These are phyloP conservation scores for Procambarus virginalis DNA, from an alignment of 1,140 invertebrate species.

Conservation along the genomic window DNA sequence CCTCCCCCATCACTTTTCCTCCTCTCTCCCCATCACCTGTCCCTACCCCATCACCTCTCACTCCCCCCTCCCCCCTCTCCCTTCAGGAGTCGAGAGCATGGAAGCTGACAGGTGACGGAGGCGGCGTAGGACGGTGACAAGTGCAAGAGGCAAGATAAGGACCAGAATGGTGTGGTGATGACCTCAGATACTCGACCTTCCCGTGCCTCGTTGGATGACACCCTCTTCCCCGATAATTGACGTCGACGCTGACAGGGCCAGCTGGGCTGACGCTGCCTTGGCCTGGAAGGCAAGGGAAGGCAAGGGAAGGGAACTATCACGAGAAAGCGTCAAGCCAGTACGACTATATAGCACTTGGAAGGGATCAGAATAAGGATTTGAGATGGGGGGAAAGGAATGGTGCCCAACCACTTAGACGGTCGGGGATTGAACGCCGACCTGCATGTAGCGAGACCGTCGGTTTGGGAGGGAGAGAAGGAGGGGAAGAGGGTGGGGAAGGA, in stretches of 20 bases:
- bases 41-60: too few species aligned
- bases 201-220: conserved; percentile 9
- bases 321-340: too few species aligned
- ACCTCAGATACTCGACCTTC: conserved; percentile 5
- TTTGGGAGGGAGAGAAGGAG: background rate
- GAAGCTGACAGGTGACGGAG: conserved; percentile 36
- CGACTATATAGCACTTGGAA: too few species aligned
- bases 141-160: background rate
- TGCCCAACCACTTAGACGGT: too few species aligned
- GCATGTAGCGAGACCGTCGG: too few species aligned
- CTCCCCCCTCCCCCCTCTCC: too few species aligned
- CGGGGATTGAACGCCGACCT: too few species aligned
- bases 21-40: too few species aligned
- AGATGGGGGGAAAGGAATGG: too few species aligned
- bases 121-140: background rate
- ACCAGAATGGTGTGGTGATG: background rate
- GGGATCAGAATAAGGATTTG: too few species aligned
- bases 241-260: conserved; percentile 41
- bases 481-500: background rate
- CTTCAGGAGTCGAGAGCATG: conserved; percentile 2
- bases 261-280: conserved; percentile 3
- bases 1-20: too few species aligned
- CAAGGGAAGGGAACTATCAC: background rate
- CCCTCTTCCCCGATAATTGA: conserved; percentile 39
- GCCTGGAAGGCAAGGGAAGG: background rate